phyloP scores from a whole-genome alignment of 2,113 vertebrate genomes.

The Salminus brasiliensis region DNA sequence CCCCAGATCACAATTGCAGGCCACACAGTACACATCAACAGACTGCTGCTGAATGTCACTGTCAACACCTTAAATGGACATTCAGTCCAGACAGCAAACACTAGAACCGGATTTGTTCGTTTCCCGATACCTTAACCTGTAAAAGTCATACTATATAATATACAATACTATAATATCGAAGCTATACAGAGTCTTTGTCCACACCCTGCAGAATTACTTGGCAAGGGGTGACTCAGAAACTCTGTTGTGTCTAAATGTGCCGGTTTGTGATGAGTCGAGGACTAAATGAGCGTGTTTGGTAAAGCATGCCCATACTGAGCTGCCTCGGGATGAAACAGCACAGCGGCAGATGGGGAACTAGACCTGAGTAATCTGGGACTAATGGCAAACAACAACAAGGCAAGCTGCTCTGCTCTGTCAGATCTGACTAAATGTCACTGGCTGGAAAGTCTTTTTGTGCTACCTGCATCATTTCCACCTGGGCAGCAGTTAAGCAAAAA shows the following conservation, averaged over 20 bases:
- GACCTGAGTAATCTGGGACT: slow-evolving; percentile 22
- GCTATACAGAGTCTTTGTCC: too few relatives aligned
- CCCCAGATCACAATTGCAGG: neutral
- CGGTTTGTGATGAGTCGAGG: neutral
- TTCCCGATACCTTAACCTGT: neutral
- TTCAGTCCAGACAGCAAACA: neutral
- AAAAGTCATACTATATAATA: too few relatives aligned
- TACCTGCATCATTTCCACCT: neutral
- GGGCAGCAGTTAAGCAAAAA: neutral
- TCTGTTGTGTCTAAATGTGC: neutral
- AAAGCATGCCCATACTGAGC: slow-evolving; percentile 8
- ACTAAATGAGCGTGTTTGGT: neutral
- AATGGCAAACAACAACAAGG: slow-evolving; percentile 5
- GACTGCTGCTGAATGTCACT: neutral
- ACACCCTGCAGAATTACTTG: too few relatives aligned
- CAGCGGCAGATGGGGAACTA: slow-evolving; percentile 22
- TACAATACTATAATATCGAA: too few relatives aligned
- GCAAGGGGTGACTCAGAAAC: neutral
- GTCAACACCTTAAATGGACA: slow-evolving; percentile 6
- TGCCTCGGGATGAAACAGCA: slow-evolving; percentile 19
- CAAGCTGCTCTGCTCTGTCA: neutral
- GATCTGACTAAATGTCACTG: neutral
- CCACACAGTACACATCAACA: too few relatives aligned
- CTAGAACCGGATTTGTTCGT: neutral
- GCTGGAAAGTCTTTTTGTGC: neutral